A percentile compares a stretch with the other conserved stretches of the same genome.
These are phyloP conservation scores for Watsonalla cultraria DNA, from an alignment of 2,888 invertebrate species.

Conservation along the genomic window DNA sequence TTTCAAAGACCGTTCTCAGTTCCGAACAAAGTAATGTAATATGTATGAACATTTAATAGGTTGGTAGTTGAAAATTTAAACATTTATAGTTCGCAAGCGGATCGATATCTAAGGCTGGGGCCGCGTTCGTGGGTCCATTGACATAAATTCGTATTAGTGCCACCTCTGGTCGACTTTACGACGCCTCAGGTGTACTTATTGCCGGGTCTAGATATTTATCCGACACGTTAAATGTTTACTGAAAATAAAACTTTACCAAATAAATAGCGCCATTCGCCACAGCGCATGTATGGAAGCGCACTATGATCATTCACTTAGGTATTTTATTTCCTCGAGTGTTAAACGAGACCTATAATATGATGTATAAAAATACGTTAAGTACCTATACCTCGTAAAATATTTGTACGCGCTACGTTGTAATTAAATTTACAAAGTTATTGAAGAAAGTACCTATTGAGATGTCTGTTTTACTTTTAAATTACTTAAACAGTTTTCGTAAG, in stretches of 20 bases:
- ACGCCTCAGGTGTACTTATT: constrained; percentile 67
- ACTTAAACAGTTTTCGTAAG: constrained; percentile 5
- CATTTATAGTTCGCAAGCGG: constrained; percentile 62
- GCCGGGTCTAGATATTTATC: constrained; percentile 56
- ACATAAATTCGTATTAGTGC: constrained; percentile 77
- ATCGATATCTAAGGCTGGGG: constrained; percentile 55
- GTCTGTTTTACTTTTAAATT: too few species aligned
- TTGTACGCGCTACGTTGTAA: too few species aligned
- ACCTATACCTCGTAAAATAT: too few species aligned
- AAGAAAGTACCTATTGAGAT: too few species aligned
- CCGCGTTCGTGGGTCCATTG: constrained; percentile 55
- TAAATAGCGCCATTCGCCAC: not conserved
- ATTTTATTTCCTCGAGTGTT: too few species aligned
- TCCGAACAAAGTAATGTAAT: not conserved
- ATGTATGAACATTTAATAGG: constrained; percentile 9
- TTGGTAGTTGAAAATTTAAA: constrained; percentile 64
- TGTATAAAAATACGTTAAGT: too few species aligned
- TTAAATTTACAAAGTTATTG: too few species aligned
- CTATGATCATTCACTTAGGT: too few species aligned
- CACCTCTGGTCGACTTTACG: constrained; percentile 76
- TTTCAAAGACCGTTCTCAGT: too few species aligned
- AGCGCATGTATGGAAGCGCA: not conserved
- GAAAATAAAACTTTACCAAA: constrained; percentile 36
- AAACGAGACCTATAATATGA: too few species aligned
- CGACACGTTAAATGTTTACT: constrained; percentile 50